Evolutionary conservation across 2,888 invertebrate genomes (phyloP).

Genomic region (Drosophila neutralis): DNA sequence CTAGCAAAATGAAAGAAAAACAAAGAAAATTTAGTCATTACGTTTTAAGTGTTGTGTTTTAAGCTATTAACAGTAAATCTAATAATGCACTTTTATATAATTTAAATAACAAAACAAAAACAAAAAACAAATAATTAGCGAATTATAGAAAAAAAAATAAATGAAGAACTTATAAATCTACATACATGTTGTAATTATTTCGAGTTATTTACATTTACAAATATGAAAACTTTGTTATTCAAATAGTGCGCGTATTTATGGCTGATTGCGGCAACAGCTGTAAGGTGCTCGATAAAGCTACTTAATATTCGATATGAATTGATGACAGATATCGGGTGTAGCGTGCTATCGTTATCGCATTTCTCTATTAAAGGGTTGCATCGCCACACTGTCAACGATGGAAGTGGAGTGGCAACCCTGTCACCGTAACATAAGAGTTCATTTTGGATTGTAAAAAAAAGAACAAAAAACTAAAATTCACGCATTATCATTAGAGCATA

Average conservation of each 20-base stretch:
- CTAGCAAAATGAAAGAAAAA: conserved; percentile 28
- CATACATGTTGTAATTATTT: conserved; percentile 12
- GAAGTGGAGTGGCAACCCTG: conserved; percentile 52
- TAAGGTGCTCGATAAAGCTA: neutral
- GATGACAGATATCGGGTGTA: neutral
- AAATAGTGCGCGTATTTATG: conserved; percentile 9
- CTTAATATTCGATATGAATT: conserved; percentile 11
- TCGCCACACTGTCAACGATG: conserved; percentile 16
- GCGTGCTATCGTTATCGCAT: conserved; percentile 1
- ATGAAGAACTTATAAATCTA: conserved; percentile 45
- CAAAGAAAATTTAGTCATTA: conserved; percentile 28
- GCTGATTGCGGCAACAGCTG: conserved; percentile 9
- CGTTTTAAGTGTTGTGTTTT: conserved; percentile 63
- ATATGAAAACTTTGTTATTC: neutral
- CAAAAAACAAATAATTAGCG: conserved; percentile 44
- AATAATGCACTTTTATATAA: conserved; percentile 55
- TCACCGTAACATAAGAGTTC: conserved; percentile 57
- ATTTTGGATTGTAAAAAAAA: conserved; percentile 66
- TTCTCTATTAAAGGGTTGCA: conserved; percentile 32
- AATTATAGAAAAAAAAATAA: conserved; percentile 58
- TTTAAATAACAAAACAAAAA: conserved; percentile 40
- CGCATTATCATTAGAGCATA: conserved; percentile 58
- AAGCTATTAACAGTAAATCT: conserved; percentile 52
- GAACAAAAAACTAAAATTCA: conserved; percentile 60
- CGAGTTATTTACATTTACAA: too few relatives aligned